These are phyloP conservation scores for Drosophila fulvimacula DNA, from an alignment of 2,888 invertebrate species.

Conservation along the genomic window DNA sequence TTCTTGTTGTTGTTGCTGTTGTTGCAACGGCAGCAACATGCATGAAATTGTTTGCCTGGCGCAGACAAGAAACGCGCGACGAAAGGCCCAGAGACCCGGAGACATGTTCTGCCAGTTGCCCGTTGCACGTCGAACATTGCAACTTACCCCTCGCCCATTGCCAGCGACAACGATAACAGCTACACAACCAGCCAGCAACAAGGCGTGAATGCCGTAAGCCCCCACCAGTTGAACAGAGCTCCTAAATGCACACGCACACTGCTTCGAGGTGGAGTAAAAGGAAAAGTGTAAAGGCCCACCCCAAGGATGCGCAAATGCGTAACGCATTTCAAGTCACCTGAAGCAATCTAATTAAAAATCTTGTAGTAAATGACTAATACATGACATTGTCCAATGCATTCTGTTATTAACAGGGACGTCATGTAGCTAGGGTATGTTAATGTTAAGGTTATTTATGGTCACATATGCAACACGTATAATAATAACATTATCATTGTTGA, in stretches of 20 bases:
- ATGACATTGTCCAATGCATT: not conserved
- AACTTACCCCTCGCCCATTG: constrained; percentile 30
- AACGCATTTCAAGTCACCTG: not conserved
- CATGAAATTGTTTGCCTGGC: constrained; percentile 66
- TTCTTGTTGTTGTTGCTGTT: constrained; percentile 37
- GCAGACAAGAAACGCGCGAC: constrained; percentile 38
- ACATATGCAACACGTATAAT: not conserved
- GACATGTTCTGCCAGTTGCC: constrained; percentile 71
- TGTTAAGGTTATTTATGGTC: not conserved
- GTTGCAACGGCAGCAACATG: constrained; percentile 69
- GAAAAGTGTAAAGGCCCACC: constrained; percentile 35
- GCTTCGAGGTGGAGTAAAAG: constrained; percentile 25
- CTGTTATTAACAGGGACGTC: not conserved
- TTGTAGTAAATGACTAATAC: not conserved
- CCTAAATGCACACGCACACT: constrained; percentile 45
- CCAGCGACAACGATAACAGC: constrained; percentile 67
- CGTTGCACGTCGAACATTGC: constrained; percentile 22
- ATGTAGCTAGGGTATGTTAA: not conserved
- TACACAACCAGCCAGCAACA: constrained; percentile 60
- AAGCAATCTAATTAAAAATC: not conserved
- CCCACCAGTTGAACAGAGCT: constrained; percentile 12
- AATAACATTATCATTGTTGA: not conserved
- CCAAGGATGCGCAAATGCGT: constrained; percentile 7
- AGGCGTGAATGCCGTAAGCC: constrained; percentile 78
- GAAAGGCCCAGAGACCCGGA: constrained; percentile 36